A percentile compares a stretch with the other conserved stretches of the same genome.
phyloP scores from a whole-genome alignment of 2,888 invertebrate genomes.

The Oasisia sp. region DNA sequence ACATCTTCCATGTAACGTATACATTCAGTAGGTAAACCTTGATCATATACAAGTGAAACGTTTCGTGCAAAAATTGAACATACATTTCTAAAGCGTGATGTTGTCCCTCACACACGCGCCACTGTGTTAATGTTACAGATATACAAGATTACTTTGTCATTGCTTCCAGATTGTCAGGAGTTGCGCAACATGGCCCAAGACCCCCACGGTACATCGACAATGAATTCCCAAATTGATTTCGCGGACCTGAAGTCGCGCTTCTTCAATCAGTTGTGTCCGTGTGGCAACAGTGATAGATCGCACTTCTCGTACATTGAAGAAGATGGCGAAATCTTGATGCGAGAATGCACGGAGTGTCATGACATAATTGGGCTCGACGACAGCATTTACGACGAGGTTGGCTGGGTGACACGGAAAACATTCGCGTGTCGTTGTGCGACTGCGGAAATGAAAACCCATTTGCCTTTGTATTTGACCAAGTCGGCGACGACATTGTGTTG shows the following conservation, averaged over 20 bases:
- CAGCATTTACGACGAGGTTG: background rate
- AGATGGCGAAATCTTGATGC: background rate
- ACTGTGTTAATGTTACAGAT: too few species aligned
- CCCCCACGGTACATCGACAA: background rate
- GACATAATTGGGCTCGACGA: background rate
- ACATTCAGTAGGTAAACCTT: too few species aligned
- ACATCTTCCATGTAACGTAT: too few species aligned
- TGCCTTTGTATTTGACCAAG: background rate
- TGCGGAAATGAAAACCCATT: background rate
- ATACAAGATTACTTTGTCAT: background rate
- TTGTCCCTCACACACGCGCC: too few species aligned
- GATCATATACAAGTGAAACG: too few species aligned
- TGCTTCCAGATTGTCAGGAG: background rate
- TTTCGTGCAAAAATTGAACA: too few species aligned
- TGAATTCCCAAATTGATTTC: background rate
- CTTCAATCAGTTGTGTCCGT: background rate
- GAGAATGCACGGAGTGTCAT: background rate
- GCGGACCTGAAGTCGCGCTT: background rate
- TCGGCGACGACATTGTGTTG: background rate
- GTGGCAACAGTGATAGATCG: background rate
- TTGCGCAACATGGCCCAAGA: background rate
- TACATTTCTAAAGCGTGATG: too few species aligned
- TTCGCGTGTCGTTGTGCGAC: background rate
- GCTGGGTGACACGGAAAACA: background rate
- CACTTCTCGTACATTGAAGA: background rate